Evolutionary conservation across 2,888 invertebrate genomes (phyloP), one percentile per base, ranked within the genome.

Genomic region (Lasioglossum villosulum): DNA sequence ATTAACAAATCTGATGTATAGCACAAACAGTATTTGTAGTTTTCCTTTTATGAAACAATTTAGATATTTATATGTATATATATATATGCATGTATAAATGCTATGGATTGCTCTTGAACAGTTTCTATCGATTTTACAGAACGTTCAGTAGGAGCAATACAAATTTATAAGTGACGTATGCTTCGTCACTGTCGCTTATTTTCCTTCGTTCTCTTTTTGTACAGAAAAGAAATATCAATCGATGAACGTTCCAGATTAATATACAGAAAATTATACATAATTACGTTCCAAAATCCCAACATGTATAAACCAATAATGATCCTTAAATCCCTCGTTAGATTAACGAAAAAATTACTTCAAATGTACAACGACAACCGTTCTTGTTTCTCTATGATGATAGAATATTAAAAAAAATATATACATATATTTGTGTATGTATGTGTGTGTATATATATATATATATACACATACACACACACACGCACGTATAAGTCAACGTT

Each of bases 81-180:
- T 75, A 75, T 75, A 80, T 83, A 66, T 83, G 75, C 83, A 83
- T 68, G 75, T 85, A 78, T 86, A 86, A 86, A 85, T 86, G 86
- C 86, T 86, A 85, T 78, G 73, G 78, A 86, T 86, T 84, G 84
- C 71, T 80, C 86, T 80, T 75, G 56, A 86, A 82, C 78, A 78
- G 73, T 84, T 75, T 73, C 59, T 86, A 85, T 70, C 72, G 23
- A 78, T 76, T 75, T 52, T 74, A 78, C 73, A 85, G 75, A 80
- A 77, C 73, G 66, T 84, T 84, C 76, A 83, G 68, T 66, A 75
- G 59, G 68, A 80, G 78, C 78, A 78, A 81, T 74, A 81, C 52
- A 75, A 78, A 75, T 70, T 75, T 16, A 45, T 78, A 48, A 68
- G 66, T 42, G 56, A 37, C 34, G 42, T 39, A 59, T 73, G 23